Evolutionary conservation across 2,888 invertebrate genomes (phyloP), one percentile per base, ranked within the genome.

Genomic region (Lasioglossum villosulum): DNA sequence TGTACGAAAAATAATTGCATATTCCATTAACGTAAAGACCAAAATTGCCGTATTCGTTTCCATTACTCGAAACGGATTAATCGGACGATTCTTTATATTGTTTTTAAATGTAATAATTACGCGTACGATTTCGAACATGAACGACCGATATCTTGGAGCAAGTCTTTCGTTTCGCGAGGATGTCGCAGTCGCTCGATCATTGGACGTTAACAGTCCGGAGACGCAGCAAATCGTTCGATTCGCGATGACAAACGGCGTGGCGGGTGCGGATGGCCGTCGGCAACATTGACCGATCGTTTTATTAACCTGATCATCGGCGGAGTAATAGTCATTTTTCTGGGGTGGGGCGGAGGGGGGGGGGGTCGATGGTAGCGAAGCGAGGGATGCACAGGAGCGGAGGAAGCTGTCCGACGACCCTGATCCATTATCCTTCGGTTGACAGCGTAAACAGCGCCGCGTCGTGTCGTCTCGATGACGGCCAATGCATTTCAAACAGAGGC

Each of bases 401-500:
- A 84, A 84, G 84, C 87, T 89, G 87, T 90, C 88, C 86, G 80
- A 87, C 87, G 89, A 90, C 90, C 86, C 84, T 92, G 89, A 94
- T 94, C 93, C 93, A 94, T 94, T 94, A 94, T 94, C 92, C 92
- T 81, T 66, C 80, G 91, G 90, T 91, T 93, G 94, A 93, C 94
- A 94, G 93, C 88, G 91, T 91, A 93, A 94, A 93, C 94, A 93
- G 91, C 89, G 78, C 23, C 52, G 52, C 89, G 85, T 87, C 90
- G 89, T 89, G 85, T 88, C 90, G 89, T 92, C 89, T 79, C 86
- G 83, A 88, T 90, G 91, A 93, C 92, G 93, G 86, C 92, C 94
- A 93, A 94, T 94, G 94, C 94, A 94, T 94, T 94, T 93, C 92
- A 93, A 94, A 94, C 93, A 89, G 92, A 91, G 88, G 86, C 85